Evolutionary conservation across 2,113 vertebrate species (phyloP), one percentile per base, ranked within the genome.

Genomic region (Columba janthina): DNA sequence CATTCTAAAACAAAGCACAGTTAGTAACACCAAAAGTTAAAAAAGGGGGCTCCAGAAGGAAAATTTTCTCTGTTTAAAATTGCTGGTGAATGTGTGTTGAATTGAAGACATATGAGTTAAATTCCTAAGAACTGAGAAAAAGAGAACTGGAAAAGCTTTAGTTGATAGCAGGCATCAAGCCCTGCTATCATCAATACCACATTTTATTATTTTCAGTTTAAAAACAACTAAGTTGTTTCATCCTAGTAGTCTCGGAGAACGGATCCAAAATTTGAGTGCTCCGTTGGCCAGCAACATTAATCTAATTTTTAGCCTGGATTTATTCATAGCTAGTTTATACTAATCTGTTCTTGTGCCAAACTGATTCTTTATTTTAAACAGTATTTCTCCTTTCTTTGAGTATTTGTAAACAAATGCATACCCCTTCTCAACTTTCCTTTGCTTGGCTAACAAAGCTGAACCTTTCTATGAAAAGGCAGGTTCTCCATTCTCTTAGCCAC

Each of bases 251-350:
- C 58, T 76, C 6, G 15, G 51, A 88, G 29, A 83, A 34, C 9
- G 77, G 46, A 80, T 90, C 58, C 92, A 94, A 95, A 93, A 83
- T 42, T 36, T 32, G 50, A 88, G 61, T 93, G 85, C 75, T 94
- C 18, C 42, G 34, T 6, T 94, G 56, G 60, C 77, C 38, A 90
- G 74, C 32, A 90, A 51, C 14, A 38, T 71, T 71, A 93, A 90
- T 60, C 31, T 92, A 83, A 95, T 88, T 93, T 96, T 80, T 72
- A 89, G 67, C 50, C 67, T 80, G 54, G 40, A 89, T 88, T 76
- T 88, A 61, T 70, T 70, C n/a, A 40, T 36, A 61, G 58, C 5
- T 61, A 36, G 36, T 86, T 90, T 78, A 73, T 62, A 92, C 3
- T 64, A 53, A 62, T 40, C 17, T 74, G 26, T 9, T 26, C 42